Conservation (phyloP, 2,888 invertebrate genomes). For the Gryllus longicercus region DNA sequence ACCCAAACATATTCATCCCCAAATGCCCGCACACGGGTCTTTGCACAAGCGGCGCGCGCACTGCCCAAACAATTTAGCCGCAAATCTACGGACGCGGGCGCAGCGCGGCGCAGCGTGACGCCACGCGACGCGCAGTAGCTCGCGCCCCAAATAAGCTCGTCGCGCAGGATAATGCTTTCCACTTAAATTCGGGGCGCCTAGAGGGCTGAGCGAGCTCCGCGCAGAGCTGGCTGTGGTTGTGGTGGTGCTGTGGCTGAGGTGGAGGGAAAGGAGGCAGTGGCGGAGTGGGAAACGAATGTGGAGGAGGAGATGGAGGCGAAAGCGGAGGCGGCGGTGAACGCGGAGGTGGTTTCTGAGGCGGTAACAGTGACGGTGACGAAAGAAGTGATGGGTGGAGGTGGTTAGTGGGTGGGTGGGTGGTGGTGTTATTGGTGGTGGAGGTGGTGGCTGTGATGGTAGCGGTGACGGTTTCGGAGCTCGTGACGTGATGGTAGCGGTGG, state of each 20-base stretch:
- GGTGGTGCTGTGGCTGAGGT: no score
- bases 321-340: no score
- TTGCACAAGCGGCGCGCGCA: background rate
- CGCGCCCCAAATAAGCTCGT: slow-evolving; percentile 17
- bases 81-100: background rate
- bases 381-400: no score
- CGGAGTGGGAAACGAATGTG: background rate
- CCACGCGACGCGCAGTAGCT: background rate
- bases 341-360: no score
- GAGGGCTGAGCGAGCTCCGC: background rate
- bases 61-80: slow-evolving; percentile 8
- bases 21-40: slow-evolving; percentile 4
- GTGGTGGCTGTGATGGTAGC: no score
- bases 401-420: no score
- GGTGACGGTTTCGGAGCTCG: no score
- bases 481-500: no score
- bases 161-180: slow-evolving; percentile 4
- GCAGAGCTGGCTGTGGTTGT: background rate
- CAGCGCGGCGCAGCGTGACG: no score
- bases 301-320: background rate
- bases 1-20: slow-evolving; percentile 7
- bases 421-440: no score
- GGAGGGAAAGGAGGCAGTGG: background rate
- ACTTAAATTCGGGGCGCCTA: background rate
- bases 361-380: no score